Conservation (phyloP, 2,888 invertebrate genomes). For the Scelioninae gen. 1 region DNA sequence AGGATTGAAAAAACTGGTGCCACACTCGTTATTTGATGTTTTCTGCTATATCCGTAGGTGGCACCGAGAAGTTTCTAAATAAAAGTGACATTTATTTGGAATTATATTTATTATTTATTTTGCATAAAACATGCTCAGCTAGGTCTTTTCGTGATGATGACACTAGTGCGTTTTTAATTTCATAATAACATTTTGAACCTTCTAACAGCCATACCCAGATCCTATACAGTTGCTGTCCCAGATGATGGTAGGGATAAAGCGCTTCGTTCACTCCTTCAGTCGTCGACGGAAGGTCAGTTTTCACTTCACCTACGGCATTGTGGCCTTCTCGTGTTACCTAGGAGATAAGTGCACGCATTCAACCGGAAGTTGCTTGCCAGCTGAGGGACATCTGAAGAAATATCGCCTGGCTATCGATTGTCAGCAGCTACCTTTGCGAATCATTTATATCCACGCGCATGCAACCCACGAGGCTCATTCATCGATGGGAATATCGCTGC, state of each 20-base stretch:
- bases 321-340: constrained; percentile 59
- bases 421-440: constrained; percentile 59
- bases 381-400: constrained; percentile 54
- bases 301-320: constrained; percentile 50
- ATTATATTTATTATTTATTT: too few species aligned
- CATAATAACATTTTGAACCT: too few species aligned
- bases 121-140: too few species aligned
- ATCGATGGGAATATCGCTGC: constrained; percentile 59
- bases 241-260: constrained; percentile 17
- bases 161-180: too few species aligned
- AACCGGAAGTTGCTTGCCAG: constrained; percentile 47
- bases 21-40: too few species aligned
- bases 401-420: constrained; percentile 62
- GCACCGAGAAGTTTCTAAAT: too few species aligned
- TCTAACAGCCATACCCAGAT: too few species aligned
- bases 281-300: constrained; percentile 46
- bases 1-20: too few species aligned
- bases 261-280: not conserved
- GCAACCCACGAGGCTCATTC: constrained; percentile 52
- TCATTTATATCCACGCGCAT: constrained; percentile 55
- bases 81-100: too few species aligned
- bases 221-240: too few species aligned
- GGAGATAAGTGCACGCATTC: constrained; percentile 61
- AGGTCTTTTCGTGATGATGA: too few species aligned
- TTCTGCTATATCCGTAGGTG: too few species aligned